phyloP scores from a whole-genome alignment of 2,888 invertebrate genomes.

The Deilephila elpenor region DNA sequence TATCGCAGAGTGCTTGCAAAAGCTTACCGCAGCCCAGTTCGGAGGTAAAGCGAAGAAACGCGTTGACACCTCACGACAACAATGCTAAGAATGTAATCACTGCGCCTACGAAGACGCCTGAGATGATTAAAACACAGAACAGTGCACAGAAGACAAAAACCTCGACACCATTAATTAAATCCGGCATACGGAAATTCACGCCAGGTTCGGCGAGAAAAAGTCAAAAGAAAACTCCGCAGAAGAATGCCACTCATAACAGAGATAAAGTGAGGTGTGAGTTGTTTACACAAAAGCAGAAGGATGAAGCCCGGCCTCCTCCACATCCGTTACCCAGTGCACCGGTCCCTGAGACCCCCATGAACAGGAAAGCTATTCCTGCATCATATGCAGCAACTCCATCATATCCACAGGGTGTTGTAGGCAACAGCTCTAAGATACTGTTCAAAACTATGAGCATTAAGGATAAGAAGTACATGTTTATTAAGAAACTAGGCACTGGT shows the following conservation, averaged over 20 bases:
- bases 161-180: constrained; percentile 71
- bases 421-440: constrained; percentile 63
- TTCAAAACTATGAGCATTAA: constrained; percentile 87
- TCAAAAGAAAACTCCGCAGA: constrained; percentile 64
- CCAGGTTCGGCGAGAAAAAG: constrained; percentile 66
- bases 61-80: constrained; percentile 56
- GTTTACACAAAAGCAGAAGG: constrained; percentile 58
- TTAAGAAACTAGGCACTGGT: constrained; percentile 92
- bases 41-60: constrained; percentile 57
- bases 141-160: constrained; percentile 62
- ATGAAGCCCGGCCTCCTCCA: constrained; percentile 44
- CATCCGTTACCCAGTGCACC: constrained; percentile 42
- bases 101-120: constrained; percentile 63
- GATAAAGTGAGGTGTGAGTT: constrained; percentile 74
- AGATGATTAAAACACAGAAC: constrained; percentile 50
- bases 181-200: constrained; percentile 71
- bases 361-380: constrained; percentile 60
- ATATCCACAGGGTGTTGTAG: constrained; percentile 68
- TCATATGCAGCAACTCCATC: constrained; percentile 74
- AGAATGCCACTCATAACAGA: constrained; percentile 57
- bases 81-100: constrained; percentile 49
- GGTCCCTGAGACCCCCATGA: constrained; percentile 68
- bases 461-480: constrained; percentile 88
- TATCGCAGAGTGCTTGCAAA: constrained; percentile 50
- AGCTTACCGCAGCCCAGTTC: constrained; percentile 45